Conservation (phyloP, 1,140 invertebrate genomes). For the Psilanteris sp. region DNA sequence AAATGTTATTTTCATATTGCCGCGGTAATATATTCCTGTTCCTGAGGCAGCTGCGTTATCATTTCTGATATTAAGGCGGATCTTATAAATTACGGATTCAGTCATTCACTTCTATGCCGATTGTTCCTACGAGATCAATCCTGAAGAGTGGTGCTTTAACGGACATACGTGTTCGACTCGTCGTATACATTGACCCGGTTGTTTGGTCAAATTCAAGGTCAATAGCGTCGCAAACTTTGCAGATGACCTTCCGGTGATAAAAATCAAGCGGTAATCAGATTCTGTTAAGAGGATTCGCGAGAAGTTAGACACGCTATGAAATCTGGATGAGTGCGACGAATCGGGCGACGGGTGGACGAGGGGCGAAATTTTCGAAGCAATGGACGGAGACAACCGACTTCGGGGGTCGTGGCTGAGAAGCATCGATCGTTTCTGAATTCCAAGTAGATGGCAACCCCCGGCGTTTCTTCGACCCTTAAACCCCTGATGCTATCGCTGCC, state of each 20-base stretch:
- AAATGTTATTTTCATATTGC: no score
- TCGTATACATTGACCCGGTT: not conserved
- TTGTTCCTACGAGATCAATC: no score
- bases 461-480: constrained; percentile 64
- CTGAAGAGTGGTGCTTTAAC: no score
- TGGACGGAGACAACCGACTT: constrained; percentile 42
- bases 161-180: no score
- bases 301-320: constrained; percentile 28
- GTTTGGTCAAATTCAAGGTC: constrained; percentile 30
- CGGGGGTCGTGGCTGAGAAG: constrained; percentile 62
- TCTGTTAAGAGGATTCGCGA: constrained; percentile 1
- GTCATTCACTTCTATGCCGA: no score
- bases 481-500: constrained; percentile 32
- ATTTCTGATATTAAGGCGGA: no score
- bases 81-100: no score
- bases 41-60: no score
- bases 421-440: constrained; percentile 78
- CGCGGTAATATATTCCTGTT: no score
- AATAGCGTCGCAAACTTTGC: constrained; percentile 9
- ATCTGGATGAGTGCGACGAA: constrained; percentile 46
- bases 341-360: constrained; percentile 13
- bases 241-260: constrained; percentile 2
- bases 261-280: constrained; percentile 1
- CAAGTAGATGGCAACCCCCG: constrained; percentile 70
- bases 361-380: constrained; percentile 43